Conservation (phyloP, 1,140 invertebrate species). For the Thrips palmi region DNA sequence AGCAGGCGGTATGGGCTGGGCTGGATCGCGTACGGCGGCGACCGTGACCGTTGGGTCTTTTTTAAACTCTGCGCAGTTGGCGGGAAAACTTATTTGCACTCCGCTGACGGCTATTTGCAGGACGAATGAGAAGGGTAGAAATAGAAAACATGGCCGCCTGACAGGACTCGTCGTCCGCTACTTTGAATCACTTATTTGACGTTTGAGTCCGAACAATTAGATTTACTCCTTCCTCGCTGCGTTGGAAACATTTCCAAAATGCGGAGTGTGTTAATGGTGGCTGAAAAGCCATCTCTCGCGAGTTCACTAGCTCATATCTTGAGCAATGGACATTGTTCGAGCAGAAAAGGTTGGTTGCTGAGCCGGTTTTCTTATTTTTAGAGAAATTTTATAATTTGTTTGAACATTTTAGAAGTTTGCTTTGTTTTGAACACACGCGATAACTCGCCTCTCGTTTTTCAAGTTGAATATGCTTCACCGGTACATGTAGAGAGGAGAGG, state of each 20-base stretch:
- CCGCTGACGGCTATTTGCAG: too few relatives aligned
- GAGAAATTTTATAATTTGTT: slow-evolving; percentile 4
- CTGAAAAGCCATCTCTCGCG: slow-evolving; percentile 96
- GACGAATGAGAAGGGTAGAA: too few relatives aligned
- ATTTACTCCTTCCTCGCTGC: too few relatives aligned
- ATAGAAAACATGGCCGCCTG: too few relatives aligned
- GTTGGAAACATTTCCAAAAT: slow-evolving; percentile 31
- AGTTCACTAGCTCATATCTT: slow-evolving; percentile 87
- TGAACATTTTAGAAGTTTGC: slow-evolving; percentile 3
- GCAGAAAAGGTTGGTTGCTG: slow-evolving; percentile 80
- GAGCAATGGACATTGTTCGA: slow-evolving; percentile 63
- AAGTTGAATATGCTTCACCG: background rate
- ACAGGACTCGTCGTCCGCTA: background rate
- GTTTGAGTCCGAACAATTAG: background rate
- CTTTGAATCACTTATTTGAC: background rate
- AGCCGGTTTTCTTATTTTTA: slow-evolving; percentile 4
- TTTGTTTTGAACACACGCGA: slow-evolving; percentile 3
- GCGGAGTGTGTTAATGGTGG: slow-evolving; percentile 94
- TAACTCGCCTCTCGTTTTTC: too few relatives aligned
- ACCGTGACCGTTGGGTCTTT: too few relatives aligned
- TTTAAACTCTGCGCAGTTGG: too few relatives aligned
- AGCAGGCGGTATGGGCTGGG: too few relatives aligned
- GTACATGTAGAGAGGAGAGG: background rate
- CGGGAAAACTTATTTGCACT: too few relatives aligned
- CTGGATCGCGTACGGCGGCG: too few relatives aligned